Conservation (phyloP, 1,140 invertebrate genomes). For the Antheraea mylitta region DNA sequence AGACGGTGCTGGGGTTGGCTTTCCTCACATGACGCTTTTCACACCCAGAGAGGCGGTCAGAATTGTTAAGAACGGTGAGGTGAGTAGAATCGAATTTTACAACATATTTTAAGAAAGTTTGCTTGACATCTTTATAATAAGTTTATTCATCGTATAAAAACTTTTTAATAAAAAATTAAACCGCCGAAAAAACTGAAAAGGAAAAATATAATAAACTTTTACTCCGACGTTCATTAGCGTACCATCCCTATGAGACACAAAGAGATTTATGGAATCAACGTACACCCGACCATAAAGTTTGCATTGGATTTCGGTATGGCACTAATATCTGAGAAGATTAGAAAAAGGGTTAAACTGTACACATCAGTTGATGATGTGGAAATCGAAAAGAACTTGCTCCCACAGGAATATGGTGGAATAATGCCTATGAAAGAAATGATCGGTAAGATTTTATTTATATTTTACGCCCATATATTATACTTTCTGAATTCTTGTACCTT, state of each 20-base stretch:
- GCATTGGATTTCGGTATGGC: constrained; percentile 89
- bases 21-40: constrained; percentile 87
- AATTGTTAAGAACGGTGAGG: constrained; percentile 90
- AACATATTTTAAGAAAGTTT: background rate
- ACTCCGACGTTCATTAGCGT: constrained; percentile 78
- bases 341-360: constrained; percentile 85
- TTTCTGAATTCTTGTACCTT: too few species aligned
- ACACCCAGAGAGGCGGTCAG: constrained; percentile 87
- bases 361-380: constrained; percentile 81
- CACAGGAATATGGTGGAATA: constrained; percentile 89
- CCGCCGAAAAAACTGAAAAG: too few species aligned
- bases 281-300: constrained; percentile 87
- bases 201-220: background rate
- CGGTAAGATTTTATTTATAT: constrained; percentile 69
- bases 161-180: too few species aligned
- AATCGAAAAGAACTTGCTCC: constrained; percentile 84
- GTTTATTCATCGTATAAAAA: background rate
- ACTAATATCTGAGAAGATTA: constrained; percentile 90
- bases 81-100: constrained; percentile 40
- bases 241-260: constrained; percentile 92
- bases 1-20: constrained; percentile 85
- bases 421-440: constrained; percentile 92
- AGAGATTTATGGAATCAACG: constrained; percentile 88
- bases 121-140: too few species aligned
- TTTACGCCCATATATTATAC: too few species aligned